Conservation (phyloP, 2,113 vertebrate species). For the Pongo pygmaeus region DNA sequence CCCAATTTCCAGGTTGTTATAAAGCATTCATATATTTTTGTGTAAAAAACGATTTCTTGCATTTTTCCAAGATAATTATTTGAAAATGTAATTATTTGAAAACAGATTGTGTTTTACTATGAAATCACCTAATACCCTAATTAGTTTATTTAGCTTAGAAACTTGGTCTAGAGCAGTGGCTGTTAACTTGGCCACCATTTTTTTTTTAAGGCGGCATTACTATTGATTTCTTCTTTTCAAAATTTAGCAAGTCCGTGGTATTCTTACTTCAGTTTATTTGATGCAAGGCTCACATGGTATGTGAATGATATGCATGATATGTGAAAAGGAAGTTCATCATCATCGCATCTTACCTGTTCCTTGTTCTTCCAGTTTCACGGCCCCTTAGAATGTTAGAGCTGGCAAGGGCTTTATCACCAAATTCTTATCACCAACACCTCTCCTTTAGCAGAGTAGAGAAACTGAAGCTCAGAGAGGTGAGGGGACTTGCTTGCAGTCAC, state of each 20-base stretch:
- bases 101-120: constrained; percentile 15
- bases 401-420: not conserved
- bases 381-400: not conserved
- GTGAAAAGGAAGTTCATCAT: not conserved
- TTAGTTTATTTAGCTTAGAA: constrained; percentile 33
- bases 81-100: constrained; percentile 54
- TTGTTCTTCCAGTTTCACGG: not conserved
- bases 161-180: not conserved
- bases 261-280: not conserved
- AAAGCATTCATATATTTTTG: not conserved
- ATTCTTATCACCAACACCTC: not conserved
- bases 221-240: not conserved
- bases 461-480: not conserved
- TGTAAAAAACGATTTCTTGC: not conserved
- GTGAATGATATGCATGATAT: not conserved
- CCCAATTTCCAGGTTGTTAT: not conserved
- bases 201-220: not conserved
- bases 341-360: not conserved
- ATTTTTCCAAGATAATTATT: constrained; percentile 39
- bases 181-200: not conserved
- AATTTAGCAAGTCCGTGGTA: not conserved
- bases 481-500: not conserved
- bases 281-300: not conserved
- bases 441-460: not conserved
- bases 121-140: not conserved